Evolutionary conservation across 2,797 vertebrate genomes (phyloP), one percentile per base, ranked within the genome.

Genomic region (Pangasius krempfi): DNA sequence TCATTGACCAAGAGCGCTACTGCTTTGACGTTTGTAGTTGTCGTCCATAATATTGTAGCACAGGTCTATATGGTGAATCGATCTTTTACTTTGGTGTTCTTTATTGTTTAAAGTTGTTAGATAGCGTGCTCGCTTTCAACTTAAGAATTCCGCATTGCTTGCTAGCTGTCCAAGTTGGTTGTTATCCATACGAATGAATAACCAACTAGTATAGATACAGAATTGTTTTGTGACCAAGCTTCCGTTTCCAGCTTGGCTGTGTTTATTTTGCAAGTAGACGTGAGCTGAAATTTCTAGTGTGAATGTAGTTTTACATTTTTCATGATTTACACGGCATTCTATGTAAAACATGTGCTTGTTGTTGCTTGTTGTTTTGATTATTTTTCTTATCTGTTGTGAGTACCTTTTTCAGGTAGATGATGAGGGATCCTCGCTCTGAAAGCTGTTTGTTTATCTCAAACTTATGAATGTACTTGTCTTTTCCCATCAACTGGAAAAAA

Each of bases 381-480:
- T 16, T 68, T 5, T 68, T 30, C 66, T 33, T 33, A 37, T 72
- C 14, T 50, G 13, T 50, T n/a, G 44, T 76, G 10, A 14, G 22
- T 88, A 97, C 97, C 95, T 95, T 97, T 87, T 97, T 92, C 92
- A 98, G 89, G 92, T 97, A 98, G 88, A 98, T 94, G 92, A 97
- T 94, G 91, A 98, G 94, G 0, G 96, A 97, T 73, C 96, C 96
- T 93, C 90, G 95, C 4, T 95, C 94, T 44, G 96, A 94, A 52
- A 95, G 87, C n/a, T 3, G 83, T 9, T 86, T 76, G 89, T 95
- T 85, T 92, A 95, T 86, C 90, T 97, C 96, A 85, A 94, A 97
- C 87, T 94, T 96, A 52, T 96, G 87, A 88, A 97, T 96, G 58
- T 92, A 95, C 70, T 90, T 94, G 78, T 96, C 96, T 0, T 73